Percentiles rank a stretch among this genome's conserved stretches.
Conservation (phyloP, 1,140 invertebrate species). For the Drosophila subobscura region DNA sequence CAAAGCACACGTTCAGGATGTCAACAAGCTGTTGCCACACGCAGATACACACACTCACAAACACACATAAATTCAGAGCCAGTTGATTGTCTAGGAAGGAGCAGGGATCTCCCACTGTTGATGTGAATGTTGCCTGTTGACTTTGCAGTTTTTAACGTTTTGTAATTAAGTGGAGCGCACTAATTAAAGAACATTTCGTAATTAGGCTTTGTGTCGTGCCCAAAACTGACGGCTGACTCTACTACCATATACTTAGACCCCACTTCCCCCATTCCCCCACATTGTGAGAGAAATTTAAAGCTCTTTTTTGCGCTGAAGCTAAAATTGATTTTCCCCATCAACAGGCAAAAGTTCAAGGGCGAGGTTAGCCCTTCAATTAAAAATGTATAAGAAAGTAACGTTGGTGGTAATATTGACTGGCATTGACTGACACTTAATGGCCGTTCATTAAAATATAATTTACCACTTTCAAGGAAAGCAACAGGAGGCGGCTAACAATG, state of each 20-base stretch:
- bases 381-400: conserved; percentile 39
- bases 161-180: conserved; percentile 67
- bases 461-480: conserved; percentile 15
- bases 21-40: conserved; percentile 59
- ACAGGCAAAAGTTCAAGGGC: conserved; percentile 41
- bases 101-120: conserved; percentile 20
- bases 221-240: conserved; percentile 24
- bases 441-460: conserved; percentile 53
- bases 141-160: conserved; percentile 61
- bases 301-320: neutral
- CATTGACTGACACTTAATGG: conserved; percentile 48
- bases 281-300: conserved; percentile 11
- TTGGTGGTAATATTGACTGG: conserved; percentile 23
- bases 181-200: conserved; percentile 67
- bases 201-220: conserved; percentile 55
- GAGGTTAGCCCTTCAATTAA: conserved; percentile 21
- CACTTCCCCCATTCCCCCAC: too few species aligned
- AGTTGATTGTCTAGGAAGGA: conserved; percentile 46
- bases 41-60: conserved; percentile 3
- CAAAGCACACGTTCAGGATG: conserved; percentile 44
- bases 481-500: neutral
- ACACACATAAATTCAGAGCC: conserved; percentile 9
- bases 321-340: conserved; percentile 52
- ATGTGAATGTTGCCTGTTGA: conserved; percentile 33
- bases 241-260: neutral